Conservation (phyloP, 2,888 invertebrate species). For the Protophormia terraenovae region DNA sequence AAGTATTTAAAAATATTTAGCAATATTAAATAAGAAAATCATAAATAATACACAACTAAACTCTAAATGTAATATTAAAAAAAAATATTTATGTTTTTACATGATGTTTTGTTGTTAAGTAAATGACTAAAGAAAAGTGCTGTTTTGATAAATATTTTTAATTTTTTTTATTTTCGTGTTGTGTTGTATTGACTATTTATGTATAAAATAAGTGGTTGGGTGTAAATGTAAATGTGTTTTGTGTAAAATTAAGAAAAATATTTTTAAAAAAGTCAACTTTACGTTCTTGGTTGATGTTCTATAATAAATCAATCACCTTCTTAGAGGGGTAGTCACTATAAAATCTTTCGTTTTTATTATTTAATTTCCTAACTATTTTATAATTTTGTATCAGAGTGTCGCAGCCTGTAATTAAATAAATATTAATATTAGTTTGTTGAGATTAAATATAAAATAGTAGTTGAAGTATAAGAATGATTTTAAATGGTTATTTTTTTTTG, state of each 20-base stretch:
- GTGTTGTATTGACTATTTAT: not conserved
- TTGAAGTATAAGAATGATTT: not conserved
- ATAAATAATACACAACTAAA: constrained; percentile 32
- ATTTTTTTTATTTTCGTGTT: too few relatives aligned
- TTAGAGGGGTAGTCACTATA: not conserved
- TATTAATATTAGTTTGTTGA: constrained; percentile 15
- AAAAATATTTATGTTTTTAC: not conserved
- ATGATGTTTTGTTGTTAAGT: not conserved
- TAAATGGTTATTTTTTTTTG: not conserved
- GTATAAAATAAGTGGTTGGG: not conserved
- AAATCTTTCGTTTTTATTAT: not conserved
- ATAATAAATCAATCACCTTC: constrained; percentile 49
- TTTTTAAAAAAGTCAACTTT: not conserved
- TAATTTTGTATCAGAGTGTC: constrained; percentile 51
- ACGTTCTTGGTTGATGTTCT: not conserved
- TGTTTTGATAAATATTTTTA: not conserved
- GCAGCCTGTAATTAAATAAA: constrained; percentile 55
- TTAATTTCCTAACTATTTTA: constrained; percentile 13
- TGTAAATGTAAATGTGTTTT: not conserved
- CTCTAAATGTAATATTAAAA: constrained; percentile 22
- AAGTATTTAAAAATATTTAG: constrained; percentile 48
- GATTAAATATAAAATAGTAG: not conserved
- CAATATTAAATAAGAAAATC: constrained; percentile 4
- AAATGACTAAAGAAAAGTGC: constrained; percentile 23
- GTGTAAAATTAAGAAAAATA: not conserved